phyloP scores from a whole-genome alignment of 2,888 invertebrate genomes.

The Villa cingulata region DNA sequence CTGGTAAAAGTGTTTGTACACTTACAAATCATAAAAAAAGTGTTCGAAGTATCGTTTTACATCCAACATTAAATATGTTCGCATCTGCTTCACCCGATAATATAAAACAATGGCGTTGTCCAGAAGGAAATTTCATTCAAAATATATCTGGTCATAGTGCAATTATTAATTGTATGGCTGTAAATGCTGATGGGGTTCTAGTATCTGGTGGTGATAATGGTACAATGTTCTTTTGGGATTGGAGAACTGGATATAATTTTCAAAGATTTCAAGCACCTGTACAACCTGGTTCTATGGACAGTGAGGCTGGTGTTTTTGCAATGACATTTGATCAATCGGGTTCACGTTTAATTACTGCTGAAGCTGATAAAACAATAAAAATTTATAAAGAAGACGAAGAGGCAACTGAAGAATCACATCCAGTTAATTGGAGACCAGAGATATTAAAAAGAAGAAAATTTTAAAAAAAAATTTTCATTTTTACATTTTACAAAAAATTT shows the following conservation, averaged over 20 bases:
- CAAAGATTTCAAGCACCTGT: slow-evolving; percentile 84
- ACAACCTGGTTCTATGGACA: slow-evolving; percentile 98
- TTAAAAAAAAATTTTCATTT: slow-evolving; percentile 35
- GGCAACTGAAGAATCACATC: slow-evolving; percentile 92
- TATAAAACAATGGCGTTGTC: slow-evolving; percentile 98
- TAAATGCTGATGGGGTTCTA: slow-evolving; percentile 87
- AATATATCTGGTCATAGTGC: slow-evolving; percentile 95
- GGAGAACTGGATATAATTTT: slow-evolving; percentile 98
- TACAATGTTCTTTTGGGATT: slow-evolving; percentile 95
- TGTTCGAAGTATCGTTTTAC: slow-evolving; percentile 62
- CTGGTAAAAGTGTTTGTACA: slow-evolving; percentile 86
- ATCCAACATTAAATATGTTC: slow-evolving; percentile 79
- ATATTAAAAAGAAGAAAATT: slow-evolving; percentile 85
- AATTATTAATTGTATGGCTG: slow-evolving; percentile 91
- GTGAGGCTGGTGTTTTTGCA: slow-evolving; percentile 94
- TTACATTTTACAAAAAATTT: too few species aligned
- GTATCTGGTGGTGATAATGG: slow-evolving; percentile 99
- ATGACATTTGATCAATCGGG: slow-evolving; percentile 94
- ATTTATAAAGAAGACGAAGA: slow-evolving; percentile 95
- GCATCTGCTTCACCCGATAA: slow-evolving; percentile 97
- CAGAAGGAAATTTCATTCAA: slow-evolving; percentile 93
- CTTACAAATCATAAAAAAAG: slow-evolving; percentile 98
- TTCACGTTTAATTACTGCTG: slow-evolving; percentile 84
- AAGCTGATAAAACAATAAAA: slow-evolving; percentile 99
- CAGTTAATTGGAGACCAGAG: slow-evolving; percentile 95